These are phyloP conservation scores for Borostomias antarcticus DNA, from an alignment of 2,797 vertebrate genomes.

Conservation along the genomic window DNA sequence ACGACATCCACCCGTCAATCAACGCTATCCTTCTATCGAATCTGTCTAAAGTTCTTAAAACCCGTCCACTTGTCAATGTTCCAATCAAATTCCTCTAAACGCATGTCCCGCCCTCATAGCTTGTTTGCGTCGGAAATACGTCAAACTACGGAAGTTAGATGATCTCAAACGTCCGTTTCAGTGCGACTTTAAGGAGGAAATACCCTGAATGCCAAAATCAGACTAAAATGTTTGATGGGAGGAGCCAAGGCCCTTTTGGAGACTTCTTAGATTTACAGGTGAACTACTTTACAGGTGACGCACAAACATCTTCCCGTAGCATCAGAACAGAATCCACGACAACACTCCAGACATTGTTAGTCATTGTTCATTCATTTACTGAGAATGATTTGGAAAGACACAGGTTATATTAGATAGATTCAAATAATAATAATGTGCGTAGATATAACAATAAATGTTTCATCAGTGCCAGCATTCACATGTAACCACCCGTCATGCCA, in stretches of 20 bases:
- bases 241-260: background rate
- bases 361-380: constrained; percentile 14
- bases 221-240: background rate
- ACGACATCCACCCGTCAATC: too few relatives aligned
- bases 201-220: constrained; percentile 14
- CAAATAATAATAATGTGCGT: background rate
- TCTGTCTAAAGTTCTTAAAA: too few relatives aligned
- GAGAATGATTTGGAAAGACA: background rate
- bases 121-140: too few relatives aligned
- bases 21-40: too few relatives aligned
- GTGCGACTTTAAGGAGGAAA: too few relatives aligned
- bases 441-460: too few relatives aligned
- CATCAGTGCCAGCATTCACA: constrained; percentile 31
- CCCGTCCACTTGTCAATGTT: too few relatives aligned
- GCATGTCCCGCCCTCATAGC: too few relatives aligned
- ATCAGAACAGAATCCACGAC: background rate
- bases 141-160: too few relatives aligned
- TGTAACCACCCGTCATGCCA: constrained; percentile 13
- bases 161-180: too few relatives aligned
- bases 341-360: background rate
- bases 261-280: background rate
- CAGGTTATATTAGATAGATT: constrained; percentile 7
- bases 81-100: too few relatives aligned
- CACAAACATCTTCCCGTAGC: background rate
- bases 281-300: background rate